Conservation (phyloP, 2,797 vertebrate genomes). For the Bradypus variegatus region DNA sequence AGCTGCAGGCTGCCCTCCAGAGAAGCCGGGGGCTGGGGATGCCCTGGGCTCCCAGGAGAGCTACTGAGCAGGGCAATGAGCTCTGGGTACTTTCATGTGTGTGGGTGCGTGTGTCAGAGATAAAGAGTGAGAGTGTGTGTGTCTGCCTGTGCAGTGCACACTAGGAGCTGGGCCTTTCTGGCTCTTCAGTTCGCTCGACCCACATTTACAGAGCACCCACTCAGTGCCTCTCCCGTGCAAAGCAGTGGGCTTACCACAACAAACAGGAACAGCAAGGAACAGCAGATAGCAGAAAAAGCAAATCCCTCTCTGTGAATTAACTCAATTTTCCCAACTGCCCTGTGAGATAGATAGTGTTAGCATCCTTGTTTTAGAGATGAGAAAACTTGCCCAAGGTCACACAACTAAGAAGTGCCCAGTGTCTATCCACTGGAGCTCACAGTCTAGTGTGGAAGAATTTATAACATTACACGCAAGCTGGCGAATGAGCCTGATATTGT, state of each 20-base stretch:
- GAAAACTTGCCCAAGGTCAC: background rate
- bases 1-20: constrained; percentile 14
- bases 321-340: background rate
- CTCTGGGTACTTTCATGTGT: background rate
- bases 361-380: constrained; percentile 8
- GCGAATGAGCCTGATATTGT: background rate
- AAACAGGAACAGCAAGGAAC: background rate
- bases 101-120: background rate
- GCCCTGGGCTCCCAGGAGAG: background rate
- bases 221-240: background rate
- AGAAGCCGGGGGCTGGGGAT: background rate
- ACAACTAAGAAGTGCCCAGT: background rate
- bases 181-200: background rate
- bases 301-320: background rate
- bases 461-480: background rate
- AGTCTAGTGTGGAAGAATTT: background rate
- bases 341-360: background rate
- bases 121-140: no score
- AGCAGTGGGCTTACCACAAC: background rate
- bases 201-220: background rate
- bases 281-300: background rate
- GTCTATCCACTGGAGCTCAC: background rate
- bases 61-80: background rate
- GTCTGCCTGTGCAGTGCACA: background rate
- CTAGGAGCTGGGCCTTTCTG: background rate